These are phyloP conservation scores for Smutsia temminckii DNA, from an alignment of 2,797 vertebrate species.

Conservation along the genomic window DNA sequence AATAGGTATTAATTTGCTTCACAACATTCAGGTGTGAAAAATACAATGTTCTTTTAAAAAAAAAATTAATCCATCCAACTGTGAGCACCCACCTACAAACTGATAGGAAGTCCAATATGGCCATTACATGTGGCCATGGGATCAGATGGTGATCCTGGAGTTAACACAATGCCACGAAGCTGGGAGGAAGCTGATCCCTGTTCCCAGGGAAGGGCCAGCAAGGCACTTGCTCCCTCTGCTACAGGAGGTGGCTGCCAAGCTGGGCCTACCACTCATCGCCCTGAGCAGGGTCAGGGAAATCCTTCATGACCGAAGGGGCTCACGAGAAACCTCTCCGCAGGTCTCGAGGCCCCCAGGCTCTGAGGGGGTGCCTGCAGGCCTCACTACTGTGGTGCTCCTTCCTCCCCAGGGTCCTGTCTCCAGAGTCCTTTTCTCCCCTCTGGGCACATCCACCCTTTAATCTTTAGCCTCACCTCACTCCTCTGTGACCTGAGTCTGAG, in stretches of 20 bases:
- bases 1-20: background rate
- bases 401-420: background rate
- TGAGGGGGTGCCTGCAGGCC: background rate
- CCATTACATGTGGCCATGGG: background rate
- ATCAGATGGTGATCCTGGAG: background rate
- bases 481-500: background rate
- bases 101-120: background rate
- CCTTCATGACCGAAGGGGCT: background rate
- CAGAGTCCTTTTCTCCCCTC: background rate
- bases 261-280: background rate
- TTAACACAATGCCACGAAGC: background rate
- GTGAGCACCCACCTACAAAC: background rate
- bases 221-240: background rate
- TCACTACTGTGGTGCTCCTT: background rate
- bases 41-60: background rate
- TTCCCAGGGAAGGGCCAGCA: rapidly evolving
- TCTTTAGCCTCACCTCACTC: background rate
- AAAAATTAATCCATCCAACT: background rate
- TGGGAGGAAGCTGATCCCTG: background rate
- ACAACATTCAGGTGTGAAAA: background rate
- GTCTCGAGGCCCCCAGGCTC: background rate
- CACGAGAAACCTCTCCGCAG: background rate
- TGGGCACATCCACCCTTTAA: background rate
- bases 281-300: background rate
- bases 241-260: background rate